These are phyloP conservation scores for Leucopsar rothschildi DNA, from an alignment of 2,113 vertebrate genomes.

Conservation along the genomic window DNA sequence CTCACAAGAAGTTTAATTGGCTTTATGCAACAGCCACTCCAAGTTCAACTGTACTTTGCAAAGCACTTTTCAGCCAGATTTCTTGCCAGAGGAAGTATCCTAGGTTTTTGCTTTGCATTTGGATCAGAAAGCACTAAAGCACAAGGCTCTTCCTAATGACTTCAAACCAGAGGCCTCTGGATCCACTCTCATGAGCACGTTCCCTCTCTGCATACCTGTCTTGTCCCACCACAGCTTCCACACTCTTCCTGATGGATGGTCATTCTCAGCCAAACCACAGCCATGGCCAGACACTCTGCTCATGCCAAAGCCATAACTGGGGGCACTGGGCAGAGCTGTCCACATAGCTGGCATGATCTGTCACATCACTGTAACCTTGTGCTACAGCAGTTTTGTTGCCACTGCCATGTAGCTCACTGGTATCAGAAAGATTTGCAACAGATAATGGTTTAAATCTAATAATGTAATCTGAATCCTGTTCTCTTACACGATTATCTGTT, in stretches of 20 bases:
- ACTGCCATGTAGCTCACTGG: not conserved
- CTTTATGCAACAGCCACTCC: not conserved
- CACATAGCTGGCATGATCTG: not conserved
- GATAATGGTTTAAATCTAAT: not conserved
- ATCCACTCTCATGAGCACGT: not conserved
- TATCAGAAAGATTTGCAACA: not conserved
- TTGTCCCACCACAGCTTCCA: not conserved
- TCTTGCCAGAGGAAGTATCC: not conserved
- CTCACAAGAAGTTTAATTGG: not conserved
- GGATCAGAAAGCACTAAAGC: not conserved
- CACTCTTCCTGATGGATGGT: not conserved
- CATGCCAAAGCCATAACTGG: not conserved
- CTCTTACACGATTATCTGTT: not conserved
- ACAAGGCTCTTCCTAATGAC: not conserved
- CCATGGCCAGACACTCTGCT: fast-evolving
- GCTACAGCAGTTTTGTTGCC: not conserved
- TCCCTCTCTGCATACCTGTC: not conserved
- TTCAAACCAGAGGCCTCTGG: not conserved
- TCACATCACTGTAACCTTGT: not conserved
- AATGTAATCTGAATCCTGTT: not conserved
- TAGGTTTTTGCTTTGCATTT: not conserved
- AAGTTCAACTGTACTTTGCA: not conserved
- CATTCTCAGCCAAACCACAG: fast-evolving
- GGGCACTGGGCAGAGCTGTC: fast-evolving
- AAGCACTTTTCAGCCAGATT: not conserved